These are phyloP conservation scores for Onchidella celtica DNA, from an alignment of 2,888 invertebrate species.

Conservation along the genomic window DNA sequence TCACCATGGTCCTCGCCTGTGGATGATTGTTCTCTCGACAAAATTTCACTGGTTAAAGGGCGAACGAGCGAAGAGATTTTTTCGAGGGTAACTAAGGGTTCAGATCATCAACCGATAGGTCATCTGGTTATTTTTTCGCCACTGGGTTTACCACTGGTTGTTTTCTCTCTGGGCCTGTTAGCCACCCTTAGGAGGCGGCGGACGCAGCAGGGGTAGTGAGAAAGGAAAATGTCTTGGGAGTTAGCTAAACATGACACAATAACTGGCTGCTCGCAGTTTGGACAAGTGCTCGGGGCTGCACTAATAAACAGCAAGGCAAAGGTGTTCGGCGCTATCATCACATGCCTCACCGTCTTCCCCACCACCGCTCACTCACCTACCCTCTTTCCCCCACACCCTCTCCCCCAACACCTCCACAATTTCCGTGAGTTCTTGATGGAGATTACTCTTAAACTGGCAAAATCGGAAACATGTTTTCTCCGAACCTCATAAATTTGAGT, in stretches of 20 bases:
- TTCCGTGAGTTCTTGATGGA: not conserved
- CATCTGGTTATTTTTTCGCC: not conserved
- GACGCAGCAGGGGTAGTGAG: conserved; percentile 22
- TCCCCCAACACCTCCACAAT: not conserved
- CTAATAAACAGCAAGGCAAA: conserved; percentile 1
- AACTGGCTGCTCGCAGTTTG: conserved; percentile 7
- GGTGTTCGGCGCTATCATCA: not conserved
- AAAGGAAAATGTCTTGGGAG: conserved; percentile 36
- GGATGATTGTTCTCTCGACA: too few relatives aligned
- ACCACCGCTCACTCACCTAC: conserved; percentile 4
- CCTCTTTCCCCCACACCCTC: not conserved
- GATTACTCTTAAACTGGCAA: not conserved
- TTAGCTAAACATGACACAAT: conserved; percentile 41
- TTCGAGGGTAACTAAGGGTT: too few relatives aligned
- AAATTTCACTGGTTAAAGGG: too few relatives aligned
- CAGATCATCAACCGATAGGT: too few relatives aligned
- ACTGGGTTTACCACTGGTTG: conserved; percentile 19
- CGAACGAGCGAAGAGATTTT: too few relatives aligned
- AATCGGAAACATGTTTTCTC: too few relatives aligned
- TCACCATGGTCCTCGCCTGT: too few relatives aligned
- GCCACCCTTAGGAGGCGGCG: conserved; percentile 9
- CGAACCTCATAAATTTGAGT: too few relatives aligned
- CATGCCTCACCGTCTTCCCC: not conserved
- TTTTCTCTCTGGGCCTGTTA: conserved; percentile 20
- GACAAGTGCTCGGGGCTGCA: conserved; percentile 30